Evolutionary conservation across 2,888 invertebrate species (phyloP).

Genomic region (Timema podura): DNA sequence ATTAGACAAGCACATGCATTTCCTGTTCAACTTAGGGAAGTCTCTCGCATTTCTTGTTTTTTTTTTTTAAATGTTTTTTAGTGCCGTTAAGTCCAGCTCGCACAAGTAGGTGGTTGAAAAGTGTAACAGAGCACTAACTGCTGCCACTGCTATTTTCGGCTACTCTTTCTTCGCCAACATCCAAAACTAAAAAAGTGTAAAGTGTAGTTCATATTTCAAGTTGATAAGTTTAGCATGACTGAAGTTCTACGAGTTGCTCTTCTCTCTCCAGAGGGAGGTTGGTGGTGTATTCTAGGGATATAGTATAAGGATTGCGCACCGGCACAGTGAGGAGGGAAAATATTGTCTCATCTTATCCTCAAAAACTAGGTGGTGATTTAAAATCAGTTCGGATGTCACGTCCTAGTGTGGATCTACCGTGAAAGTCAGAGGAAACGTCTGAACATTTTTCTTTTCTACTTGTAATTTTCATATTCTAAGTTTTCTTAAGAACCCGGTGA

Average conservation of each 20-base stretch:
- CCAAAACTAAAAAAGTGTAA: conserved; percentile 5
- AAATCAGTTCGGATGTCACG: neutral
- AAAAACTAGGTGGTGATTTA: neutral
- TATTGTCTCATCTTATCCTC: neutral
- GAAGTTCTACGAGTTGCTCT: conserved; percentile 8
- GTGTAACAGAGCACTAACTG: no score
- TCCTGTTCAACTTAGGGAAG: no score
- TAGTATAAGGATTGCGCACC: conserved; percentile 12
- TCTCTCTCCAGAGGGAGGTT: no score
- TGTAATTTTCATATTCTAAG: no score
- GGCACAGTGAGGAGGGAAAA: neutral
- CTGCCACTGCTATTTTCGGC: conserved; percentile 3
- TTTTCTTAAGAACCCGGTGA: no score
- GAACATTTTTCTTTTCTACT: neutral
- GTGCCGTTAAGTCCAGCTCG: no score
- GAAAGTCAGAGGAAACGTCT: conserved; percentile 1
- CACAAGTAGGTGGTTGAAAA: no score
- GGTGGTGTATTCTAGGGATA: conserved; percentile 12
- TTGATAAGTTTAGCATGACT: neutral
- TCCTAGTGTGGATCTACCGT: neutral
- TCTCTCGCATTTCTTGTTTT: no score
- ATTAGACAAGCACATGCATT: no score
- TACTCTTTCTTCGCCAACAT: conserved; percentile 11
- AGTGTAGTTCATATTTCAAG: neutral
- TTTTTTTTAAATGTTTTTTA: no score